Evolutionary conservation across 2,888 invertebrate genomes (phyloP), one percentile per base, ranked within the genome.

Genomic region (Autographa gamma): DNA sequence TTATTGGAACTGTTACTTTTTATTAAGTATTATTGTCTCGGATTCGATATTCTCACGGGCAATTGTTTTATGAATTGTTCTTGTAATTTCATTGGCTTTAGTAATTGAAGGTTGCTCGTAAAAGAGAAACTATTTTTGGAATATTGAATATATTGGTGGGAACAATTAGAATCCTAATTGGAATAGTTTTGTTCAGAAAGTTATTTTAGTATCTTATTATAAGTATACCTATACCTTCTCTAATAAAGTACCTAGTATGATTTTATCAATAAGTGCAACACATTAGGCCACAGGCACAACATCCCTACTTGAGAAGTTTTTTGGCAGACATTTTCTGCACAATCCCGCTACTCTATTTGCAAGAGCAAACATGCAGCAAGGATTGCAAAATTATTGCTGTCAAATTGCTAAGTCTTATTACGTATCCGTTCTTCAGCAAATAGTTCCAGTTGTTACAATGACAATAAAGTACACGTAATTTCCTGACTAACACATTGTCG

Each of bases 41-140:
- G 41, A 41, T 38, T 48, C 58, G 64, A 63, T 74, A 9, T 58
- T 80, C 83, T 69, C 80, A 80, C 80, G 73, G 48, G 64, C 41
- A 60, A 59, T 65, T 63, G 56, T 65, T 56, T 69, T 61, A 66
- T 58, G 70, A 73, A 66, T 32, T 2, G 19, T 31, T 70, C 68
- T 80, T 41, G 65, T 64, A n/a, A 70, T 77, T 74, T 72, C 67
- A 74, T 77, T 32, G 38, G 58, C 63, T 41, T 54, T 72, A 48
- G 43, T 66, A 70, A 66, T 77, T 73, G 54, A 65, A 82, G 73
- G 69, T 80, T 67, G 63, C 38, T 67, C 60, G 56, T 70, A 41
- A 66, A 76, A 72, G 77, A 60, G 77, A 78, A 80, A 78, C 61
- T 59, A 66, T 34, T 52, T 32, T 18, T 52, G 19, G 2, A 48